Evolutionary conservation across 2,888 invertebrate genomes (phyloP).

Genomic region (Litoditis marina): DNA sequence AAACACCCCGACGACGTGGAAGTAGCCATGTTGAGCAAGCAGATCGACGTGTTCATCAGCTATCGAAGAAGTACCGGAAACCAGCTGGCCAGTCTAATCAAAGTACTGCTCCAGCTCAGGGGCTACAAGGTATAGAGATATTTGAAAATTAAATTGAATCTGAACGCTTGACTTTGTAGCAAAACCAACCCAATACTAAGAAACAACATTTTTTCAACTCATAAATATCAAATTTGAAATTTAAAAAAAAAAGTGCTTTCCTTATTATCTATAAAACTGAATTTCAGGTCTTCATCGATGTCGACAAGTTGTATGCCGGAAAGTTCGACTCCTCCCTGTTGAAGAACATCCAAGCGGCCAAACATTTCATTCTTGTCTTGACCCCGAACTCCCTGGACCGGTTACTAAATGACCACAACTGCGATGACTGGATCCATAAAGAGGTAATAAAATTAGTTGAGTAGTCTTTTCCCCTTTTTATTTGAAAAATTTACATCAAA

Average conservation of each 20-base stretch:
- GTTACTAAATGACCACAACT: conserved; percentile 84
- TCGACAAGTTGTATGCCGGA: conserved; percentile 92
- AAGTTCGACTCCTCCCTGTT: conserved; percentile 97
- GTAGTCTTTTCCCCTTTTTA: background rate
- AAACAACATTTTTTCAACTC: too few species aligned
- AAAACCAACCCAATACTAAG: too few species aligned
- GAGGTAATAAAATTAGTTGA: conserved; percentile 39
- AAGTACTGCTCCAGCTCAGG: conserved; percentile 90
- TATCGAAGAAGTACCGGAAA: conserved; percentile 92
- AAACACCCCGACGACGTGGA: conserved; percentile 62
- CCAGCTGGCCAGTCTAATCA: conserved; percentile 67
- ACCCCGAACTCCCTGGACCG: conserved; percentile 91
- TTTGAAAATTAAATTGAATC: background rate
- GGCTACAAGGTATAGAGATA: conserved; percentile 68
- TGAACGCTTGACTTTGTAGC: background rate
- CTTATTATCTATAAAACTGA: background rate
- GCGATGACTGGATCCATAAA: conserved; percentile 98
- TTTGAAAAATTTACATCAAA: too few species aligned
- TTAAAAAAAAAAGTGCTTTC: too few species aligned
- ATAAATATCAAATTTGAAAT: too few species aligned
- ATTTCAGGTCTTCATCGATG: conserved; percentile 78
- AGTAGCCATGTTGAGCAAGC: conserved; percentile 67
- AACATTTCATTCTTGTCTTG: conserved; percentile 90
- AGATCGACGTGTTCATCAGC: conserved; percentile 92
- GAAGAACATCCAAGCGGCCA: conserved; percentile 92